Percentiles rank a stretch among this genome's conserved stretches.
Evolutionary conservation across 1,140 invertebrate genomes (phyloP).

Genomic region (Tenebrio molitor): DNA sequence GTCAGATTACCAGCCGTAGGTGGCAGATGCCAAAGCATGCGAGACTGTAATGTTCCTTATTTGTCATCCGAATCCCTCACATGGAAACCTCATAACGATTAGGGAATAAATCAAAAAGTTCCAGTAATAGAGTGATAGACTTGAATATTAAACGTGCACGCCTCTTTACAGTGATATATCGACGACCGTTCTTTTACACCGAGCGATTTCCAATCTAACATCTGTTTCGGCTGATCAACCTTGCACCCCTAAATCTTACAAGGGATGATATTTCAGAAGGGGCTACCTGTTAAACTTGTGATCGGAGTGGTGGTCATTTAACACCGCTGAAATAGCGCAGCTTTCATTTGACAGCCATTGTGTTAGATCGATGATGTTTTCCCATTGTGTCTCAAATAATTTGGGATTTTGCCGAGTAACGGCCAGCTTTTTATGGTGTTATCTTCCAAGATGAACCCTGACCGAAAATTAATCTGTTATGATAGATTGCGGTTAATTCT

Average conservation of each 20-base stretch:
- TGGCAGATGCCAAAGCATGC: conserved; percentile 45
- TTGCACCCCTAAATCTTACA: conserved; percentile 25
- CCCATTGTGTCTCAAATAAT: conserved; percentile 15
- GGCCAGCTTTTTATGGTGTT: neutral
- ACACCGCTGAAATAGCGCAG: conserved; percentile 49
- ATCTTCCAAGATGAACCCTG: neutral
- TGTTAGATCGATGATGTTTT: conserved; percentile 52
- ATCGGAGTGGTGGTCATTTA: conserved; percentile 48
- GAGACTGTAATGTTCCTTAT: conserved; percentile 41
- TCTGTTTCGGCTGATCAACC: conserved; percentile 37
- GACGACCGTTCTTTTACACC: neutral
- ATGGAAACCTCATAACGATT: conserved; percentile 30
- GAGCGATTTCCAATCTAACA: neutral
- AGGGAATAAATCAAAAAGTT: conserved; percentile 42
- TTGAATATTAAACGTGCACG: conserved; percentile 38
- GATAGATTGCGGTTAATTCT: conserved; percentile 13
- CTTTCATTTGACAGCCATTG: conserved; percentile 56
- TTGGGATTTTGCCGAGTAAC: conserved; percentile 10
- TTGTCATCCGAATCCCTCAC: conserved; percentile 42
- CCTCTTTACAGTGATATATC: conserved; percentile 7
- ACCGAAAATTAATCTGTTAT: conserved; percentile 9
- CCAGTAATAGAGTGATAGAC: conserved; percentile 40
- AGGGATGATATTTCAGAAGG: conserved; percentile 46
- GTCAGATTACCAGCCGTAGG: conserved; percentile 55
- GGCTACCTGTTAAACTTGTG: conserved; percentile 50